A percentile compares a stretch with the other conserved stretches of the same genome.
phyloP scores from a whole-genome alignment of 2,797 vertebrate species.

The Oceanodroma leucorhoa region DNA sequence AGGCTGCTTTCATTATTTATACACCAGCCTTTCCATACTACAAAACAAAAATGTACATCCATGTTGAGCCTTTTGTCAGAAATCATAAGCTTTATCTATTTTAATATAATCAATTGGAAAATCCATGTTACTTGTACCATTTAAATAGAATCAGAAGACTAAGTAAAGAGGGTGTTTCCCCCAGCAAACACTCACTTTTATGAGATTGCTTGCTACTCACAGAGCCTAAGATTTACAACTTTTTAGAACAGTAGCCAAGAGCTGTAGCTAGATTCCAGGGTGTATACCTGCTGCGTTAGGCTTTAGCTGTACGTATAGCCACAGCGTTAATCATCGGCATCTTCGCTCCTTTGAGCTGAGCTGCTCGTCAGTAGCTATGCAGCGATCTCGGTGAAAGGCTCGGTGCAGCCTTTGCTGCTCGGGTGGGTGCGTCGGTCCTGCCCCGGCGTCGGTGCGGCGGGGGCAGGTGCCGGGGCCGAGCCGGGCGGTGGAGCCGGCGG shows the following conservation, averaged over 20 bases:
- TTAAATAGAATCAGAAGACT: not conserved
- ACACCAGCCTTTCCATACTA: not conserved
- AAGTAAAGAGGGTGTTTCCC: not conserved
- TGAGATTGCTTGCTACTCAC: not conserved
- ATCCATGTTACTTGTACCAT: not conserved
- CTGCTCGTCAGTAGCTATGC: not conserved
- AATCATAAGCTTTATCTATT: not conserved
- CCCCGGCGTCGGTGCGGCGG: not conserved
- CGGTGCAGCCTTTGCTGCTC: not conserved
- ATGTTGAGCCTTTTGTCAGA: not conserved
- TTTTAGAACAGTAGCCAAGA: not conserved
- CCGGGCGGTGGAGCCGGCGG: accelerated
- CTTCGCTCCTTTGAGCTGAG: not conserved
- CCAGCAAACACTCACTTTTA: not conserved
- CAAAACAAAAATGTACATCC: not conserved
- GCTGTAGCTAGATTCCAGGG: not conserved
- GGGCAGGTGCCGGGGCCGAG: not conserved
- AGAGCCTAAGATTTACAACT: not conserved
- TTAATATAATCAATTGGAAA: not conserved
- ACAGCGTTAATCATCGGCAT: too few relatives aligned
- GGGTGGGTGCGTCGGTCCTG: not conserved
- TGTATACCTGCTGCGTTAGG: not conserved
- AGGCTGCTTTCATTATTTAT: not conserved
- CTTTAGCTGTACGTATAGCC: not conserved
- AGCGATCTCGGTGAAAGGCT: not conserved